Percentiles rank a stretch among this genome's conserved stretches.
These are phyloP conservation scores for Spicauda simplicius DNA, from an alignment of 2,888 invertebrate species.

Conservation along the genomic window DNA sequence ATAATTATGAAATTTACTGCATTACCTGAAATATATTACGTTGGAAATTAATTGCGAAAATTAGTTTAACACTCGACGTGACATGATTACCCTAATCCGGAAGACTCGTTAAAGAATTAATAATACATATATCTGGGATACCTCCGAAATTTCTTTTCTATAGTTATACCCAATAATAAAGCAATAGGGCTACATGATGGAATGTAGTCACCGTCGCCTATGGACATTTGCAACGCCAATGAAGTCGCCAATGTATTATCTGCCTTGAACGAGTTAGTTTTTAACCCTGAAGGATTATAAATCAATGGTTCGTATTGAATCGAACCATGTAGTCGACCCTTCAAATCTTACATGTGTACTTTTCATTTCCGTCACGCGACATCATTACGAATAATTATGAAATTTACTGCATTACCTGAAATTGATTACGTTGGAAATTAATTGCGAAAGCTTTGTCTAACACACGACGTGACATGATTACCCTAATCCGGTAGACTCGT, in stretches of 20 bases:
- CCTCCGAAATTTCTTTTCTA: too few species aligned
- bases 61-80: conserved; percentile 73
- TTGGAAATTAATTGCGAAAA: conserved; percentile 71
- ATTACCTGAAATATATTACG: conserved; percentile 68
- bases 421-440: conserved; percentile 76
- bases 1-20: conserved; percentile 38
- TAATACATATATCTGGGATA: too few species aligned
- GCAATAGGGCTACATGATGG: too few species aligned
- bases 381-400: conserved; percentile 39
- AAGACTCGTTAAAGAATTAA: conserved; percentile 82
- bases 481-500: conserved; percentile 77
- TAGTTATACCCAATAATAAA: too few species aligned
- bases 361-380: neutral
- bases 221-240: too few species aligned
- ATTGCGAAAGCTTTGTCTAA: conserved; percentile 66
- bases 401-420: conserved; percentile 44
- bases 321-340: too few species aligned
- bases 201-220: too few species aligned
- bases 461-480: conserved; percentile 81
- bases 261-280: too few species aligned
- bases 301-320: too few species aligned
- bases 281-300: too few species aligned
- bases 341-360: too few species aligned
- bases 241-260: too few species aligned
- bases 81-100: conserved; percentile 80